These are phyloP conservation scores for Amphimallon solstitiale DNA, from an alignment of 2,888 invertebrate species.

Conservation along the genomic window DNA sequence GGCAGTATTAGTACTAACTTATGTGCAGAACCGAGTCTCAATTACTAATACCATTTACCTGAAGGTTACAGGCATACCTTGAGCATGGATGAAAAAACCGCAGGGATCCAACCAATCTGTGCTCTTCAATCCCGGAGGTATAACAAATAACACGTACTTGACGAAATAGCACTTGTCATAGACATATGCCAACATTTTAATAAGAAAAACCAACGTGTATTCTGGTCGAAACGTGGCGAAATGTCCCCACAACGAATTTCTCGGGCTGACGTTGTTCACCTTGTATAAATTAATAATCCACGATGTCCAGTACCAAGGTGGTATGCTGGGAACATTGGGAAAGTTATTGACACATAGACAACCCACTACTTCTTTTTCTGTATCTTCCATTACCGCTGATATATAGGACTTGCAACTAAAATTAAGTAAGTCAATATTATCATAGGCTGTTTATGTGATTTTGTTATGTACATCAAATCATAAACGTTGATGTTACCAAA, in stretches of 20 bases:
- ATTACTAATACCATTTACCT: no score
- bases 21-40: no score
- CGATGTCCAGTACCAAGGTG: conserved; percentile 67
- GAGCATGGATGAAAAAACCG: conserved; percentile 55
- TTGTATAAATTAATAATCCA: conserved; percentile 68
- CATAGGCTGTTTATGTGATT: no score
- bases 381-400: conserved; percentile 56
- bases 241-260: conserved; percentile 69
- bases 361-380: conserved; percentile 51
- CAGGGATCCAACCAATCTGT: conserved; percentile 54
- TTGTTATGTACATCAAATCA: conserved; percentile 53
- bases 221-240: conserved; percentile 67
- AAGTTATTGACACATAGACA: conserved; percentile 60
- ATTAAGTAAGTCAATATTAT: neutral
- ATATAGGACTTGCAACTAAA: conserved; percentile 18
- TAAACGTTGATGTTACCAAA: conserved; percentile 56
- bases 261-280: conserved; percentile 53
- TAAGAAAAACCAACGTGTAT: conserved; percentile 59
- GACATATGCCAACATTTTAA: conserved; percentile 60
- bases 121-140: conserved; percentile 60
- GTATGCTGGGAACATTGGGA: conserved; percentile 68
- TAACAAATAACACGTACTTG: conserved; percentile 65
- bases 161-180: conserved; percentile 67
- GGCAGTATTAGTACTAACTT: no score
- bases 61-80: no score